Evolutionary conservation across 92 coral and sea anemone species (phyloP).

Genomic region (Anthopleura xanthogrammica): DNA sequence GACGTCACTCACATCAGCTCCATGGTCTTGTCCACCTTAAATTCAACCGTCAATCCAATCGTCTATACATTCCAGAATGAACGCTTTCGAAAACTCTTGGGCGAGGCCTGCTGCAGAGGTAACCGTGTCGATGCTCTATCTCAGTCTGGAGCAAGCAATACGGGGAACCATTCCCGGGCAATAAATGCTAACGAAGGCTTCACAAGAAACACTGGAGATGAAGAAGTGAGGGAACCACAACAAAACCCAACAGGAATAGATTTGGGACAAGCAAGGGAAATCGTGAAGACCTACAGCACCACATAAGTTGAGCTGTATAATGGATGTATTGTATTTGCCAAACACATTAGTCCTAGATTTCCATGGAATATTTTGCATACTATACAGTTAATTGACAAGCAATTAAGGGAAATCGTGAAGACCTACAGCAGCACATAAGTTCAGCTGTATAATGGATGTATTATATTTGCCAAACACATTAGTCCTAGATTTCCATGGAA

Average conservation of each 20-base stretch:
- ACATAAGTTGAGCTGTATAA: background rate
- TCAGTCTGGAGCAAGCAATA: background rate
- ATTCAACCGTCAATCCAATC: constrained; percentile 59
- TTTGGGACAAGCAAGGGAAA: background rate
- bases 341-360: background rate
- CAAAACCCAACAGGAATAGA: background rate
- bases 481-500: too few species aligned
- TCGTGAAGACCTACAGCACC: background rate
- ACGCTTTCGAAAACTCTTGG: constrained; percentile 50
- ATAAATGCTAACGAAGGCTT: background rate
- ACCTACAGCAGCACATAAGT: background rate
- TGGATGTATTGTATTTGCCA: background rate
- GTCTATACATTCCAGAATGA: constrained; percentile 57
- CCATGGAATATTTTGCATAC: too few species aligned
- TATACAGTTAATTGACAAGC: background rate
- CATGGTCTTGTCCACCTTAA: constrained; percentile 43
- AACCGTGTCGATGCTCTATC: constrained; percentile 18
- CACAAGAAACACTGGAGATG: background rate
- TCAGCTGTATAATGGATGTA: background rate
- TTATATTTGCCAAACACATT: background rate
- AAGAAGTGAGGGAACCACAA: background rate
- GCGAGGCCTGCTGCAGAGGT: constrained; percentile 15
- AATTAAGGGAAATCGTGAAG: background rate
- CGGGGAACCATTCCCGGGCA: background rate
- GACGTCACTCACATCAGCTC: constrained; percentile 42